Evolutionary conservation across 2,888 invertebrate genomes (phyloP).

Genomic region (Cosmia trapezina): DNA sequence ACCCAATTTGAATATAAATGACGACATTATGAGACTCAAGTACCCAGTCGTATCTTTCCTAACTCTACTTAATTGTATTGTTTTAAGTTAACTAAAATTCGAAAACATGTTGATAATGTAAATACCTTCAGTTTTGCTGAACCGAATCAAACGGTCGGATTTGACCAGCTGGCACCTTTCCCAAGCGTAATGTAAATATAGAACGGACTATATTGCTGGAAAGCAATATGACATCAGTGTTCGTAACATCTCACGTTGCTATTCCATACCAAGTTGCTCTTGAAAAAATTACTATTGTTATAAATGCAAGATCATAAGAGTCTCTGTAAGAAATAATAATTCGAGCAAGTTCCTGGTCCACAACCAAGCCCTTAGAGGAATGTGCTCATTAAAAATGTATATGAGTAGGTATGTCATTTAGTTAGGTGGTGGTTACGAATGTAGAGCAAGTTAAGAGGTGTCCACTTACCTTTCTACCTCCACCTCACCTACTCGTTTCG

Average conservation of each 20-base stretch:
- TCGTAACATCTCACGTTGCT: conserved; percentile 69
- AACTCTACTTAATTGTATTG: conserved; percentile 1
- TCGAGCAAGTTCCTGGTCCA: neutral
- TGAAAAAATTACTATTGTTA: conserved; percentile 54
- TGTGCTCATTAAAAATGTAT: conserved; percentile 79
- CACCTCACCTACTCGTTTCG: conserved; percentile 60
- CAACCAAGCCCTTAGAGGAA: conserved; percentile 48
- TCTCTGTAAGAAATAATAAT: conserved; percentile 15
- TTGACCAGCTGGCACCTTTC: conserved; percentile 84
- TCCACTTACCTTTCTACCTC: conserved; percentile 68
- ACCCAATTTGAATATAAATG: conserved; percentile 45
- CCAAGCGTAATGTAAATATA: conserved; percentile 84
- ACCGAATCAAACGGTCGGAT: conserved; percentile 69
- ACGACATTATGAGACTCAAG: conserved; percentile 3
- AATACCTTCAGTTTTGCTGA: conserved; percentile 62
- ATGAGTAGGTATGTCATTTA: conserved; percentile 72
- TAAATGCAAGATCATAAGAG: conserved; percentile 16
- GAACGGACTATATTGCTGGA: conserved; percentile 82
- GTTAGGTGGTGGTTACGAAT: conserved; percentile 71
- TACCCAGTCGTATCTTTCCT: conserved; percentile 2
- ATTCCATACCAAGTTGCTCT: conserved; percentile 51
- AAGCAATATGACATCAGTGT: conserved; percentile 79
- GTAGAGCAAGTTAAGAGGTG: conserved; percentile 76
- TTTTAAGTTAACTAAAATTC: neutral
- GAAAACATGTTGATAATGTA: conserved; percentile 44